Evolutionary conservation across 2,888 invertebrate species (phyloP).

Genomic region (Spodoptera exigua): DNA sequence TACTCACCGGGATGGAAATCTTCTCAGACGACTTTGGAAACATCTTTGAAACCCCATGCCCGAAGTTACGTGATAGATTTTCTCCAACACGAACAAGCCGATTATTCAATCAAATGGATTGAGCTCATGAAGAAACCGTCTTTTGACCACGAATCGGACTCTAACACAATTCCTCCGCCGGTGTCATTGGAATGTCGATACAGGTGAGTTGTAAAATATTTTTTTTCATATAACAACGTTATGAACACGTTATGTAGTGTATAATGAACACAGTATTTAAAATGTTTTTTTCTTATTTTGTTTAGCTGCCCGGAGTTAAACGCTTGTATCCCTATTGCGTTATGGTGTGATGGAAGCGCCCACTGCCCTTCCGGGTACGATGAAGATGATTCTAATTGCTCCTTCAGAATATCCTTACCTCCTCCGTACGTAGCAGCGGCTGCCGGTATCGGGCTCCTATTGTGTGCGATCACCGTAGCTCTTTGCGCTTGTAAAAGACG

Average conservation of each 20-base stretch:
- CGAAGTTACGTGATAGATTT: constrained; percentile 93
- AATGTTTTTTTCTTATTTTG: constrained; percentile 34
- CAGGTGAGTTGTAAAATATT: constrained; percentile 84
- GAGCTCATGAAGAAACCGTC: constrained; percentile 92
- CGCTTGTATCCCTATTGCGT: constrained; percentile 93
- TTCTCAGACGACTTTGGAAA: constrained; percentile 80
- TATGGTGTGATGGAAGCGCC: constrained; percentile 94
- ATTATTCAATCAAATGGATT: constrained; percentile 94
- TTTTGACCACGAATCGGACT: constrained; percentile 84
- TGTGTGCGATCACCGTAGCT: constrained; percentile 89
- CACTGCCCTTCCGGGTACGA: constrained; percentile 95
- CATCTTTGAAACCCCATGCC: constrained; percentile 88
- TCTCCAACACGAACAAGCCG: constrained; percentile 92
- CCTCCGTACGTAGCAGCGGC: constrained; percentile 91
- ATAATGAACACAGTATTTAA: no score
- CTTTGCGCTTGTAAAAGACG: constrained; percentile 90
- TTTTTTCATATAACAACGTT: no score
- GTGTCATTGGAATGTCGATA: constrained; percentile 91
- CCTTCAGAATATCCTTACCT: constrained; percentile 91
- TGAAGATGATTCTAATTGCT: constrained; percentile 93
- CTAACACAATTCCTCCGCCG: constrained; percentile 85
- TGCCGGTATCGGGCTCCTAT: constrained; percentile 90
- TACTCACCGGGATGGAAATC: constrained; percentile 93
- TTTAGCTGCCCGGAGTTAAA: constrained; percentile 94
- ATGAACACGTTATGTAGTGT: background rate